Evolutionary conservation across 2,888 invertebrate species (phyloP), one percentile per base, ranked within the genome.

Genomic region (Drosophila paramelanica): DNA sequence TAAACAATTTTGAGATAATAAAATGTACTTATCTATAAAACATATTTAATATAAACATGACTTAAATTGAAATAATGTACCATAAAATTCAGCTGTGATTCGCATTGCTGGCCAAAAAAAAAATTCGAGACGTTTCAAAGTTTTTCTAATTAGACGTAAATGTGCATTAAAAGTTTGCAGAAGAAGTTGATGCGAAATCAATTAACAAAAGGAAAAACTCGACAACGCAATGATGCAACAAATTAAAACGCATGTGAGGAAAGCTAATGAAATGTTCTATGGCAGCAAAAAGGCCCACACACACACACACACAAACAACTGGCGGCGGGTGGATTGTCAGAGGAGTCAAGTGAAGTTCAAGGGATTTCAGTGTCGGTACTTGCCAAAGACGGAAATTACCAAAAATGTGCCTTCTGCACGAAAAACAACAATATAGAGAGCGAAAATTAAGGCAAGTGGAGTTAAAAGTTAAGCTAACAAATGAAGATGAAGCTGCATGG

Each of bases 391-490:
- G 76, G 81, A 81, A 81, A 84, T 81, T 84, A 68, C 76, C 81
- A 77, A 81, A 81, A 81, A 81, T 79, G 83, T 83, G 78, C 81
- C 81, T 67, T 80, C 64, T 56, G 42, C 64, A 74, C 75, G 62
- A 72, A 62, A 71, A 81, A 81, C 73, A 84, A 81, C 73, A 81
- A 84, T 73, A 72, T 78, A 71, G 58, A 59, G 59, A 53, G 55
- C 52, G 50, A 78, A 79, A 83, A 83, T 80, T 78, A 83, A 85
- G 83, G 78, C 82, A 85, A 83, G 77, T 80, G 86, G 73, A 83
- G 85, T 83, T 85, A 83, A 85, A 85, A 83, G 82, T 83, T 83
- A 85, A 83, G 80, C 76, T 68, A 82, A 82, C 82, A 83, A 80
- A 82, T 73, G 80, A 82, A 82, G 77, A 79, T 75, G 76, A 55